phyloP scores from a whole-genome alignment of 2,797 vertebrate genomes.

The Phoeniculus purpureus region DNA sequence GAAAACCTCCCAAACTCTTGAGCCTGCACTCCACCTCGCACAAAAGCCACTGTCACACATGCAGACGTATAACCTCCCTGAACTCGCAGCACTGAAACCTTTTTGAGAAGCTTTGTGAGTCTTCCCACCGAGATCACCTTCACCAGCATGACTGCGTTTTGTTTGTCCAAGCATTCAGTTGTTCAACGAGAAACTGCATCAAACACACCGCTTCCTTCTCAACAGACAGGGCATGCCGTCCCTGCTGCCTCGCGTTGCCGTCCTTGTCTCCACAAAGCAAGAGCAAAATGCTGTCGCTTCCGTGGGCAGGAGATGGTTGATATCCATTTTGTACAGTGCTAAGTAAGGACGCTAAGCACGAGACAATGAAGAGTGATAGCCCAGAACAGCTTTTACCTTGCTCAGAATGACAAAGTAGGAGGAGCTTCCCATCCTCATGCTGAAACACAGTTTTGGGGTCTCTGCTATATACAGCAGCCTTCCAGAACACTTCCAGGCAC shows the following conservation, averaged over 20 bases:
- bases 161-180: constrained; percentile 16
- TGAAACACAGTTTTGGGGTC: background rate
- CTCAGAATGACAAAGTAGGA: constrained; percentile 58
- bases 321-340: constrained; percentile 26
- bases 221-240: background rate
- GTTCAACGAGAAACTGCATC: background rate
- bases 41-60: constrained; percentile 47
- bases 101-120: constrained; percentile 41
- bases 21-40: constrained; percentile 48
- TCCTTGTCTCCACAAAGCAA: constrained; percentile 37
- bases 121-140: background rate
- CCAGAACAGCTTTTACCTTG: background rate
- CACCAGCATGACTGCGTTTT: constrained; percentile 19
- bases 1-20: constrained; percentile 59
- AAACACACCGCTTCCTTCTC: background rate
- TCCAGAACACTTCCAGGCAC: constrained; percentile 38
- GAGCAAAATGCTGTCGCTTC: constrained; percentile 14
- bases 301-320: constrained; percentile 16
- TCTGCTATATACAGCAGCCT: constrained; percentile 4
- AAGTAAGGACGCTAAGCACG: constrained; percentile 36
- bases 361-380: background rate
- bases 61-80: background rate
- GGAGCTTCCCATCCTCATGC: constrained; percentile 13
- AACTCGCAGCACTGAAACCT: constrained; percentile 17
- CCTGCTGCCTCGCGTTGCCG: constrained; percentile 21